Base-by-base conservation (phyloP, 2,888 invertebrate species). In the Formica aserva region DNA sequence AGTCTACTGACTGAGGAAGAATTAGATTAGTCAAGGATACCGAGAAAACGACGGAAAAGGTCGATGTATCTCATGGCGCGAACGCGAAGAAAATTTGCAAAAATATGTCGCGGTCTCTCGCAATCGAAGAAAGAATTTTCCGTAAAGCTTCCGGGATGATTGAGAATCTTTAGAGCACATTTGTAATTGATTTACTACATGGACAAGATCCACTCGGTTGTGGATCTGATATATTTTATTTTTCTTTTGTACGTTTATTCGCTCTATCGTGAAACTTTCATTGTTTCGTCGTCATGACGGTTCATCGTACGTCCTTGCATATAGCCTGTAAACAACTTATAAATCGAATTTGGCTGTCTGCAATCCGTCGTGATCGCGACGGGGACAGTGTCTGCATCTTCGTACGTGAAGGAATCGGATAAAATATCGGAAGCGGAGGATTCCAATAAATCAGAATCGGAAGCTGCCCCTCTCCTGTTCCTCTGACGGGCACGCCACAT, bases 371-470 rank as follows among this genome's bases (percentile, higher is more conserved):
- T 81, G 41, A 45, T 55, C 52, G 66, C 67, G 45, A 78, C 38
- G 26, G 81, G 26, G 81, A 74, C 80, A 76, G 85, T 84, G 86
- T 83, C 83, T 82, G 77, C 71, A 74, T 83, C 32, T 57, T 45
- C 83, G 81, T 91, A 91, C 91, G 90, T 91, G 91, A 87, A 90
- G 87, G 91, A 89, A 91, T 92, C 90, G 91, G 89, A 90, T 91
- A 91, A 90, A 90, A 93, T 93, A 92, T 93, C 92, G 94, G 93
- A 94, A 93, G 92, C 90, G 88, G 86, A 90, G 92, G 92, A 94
- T 94, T 93, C 92, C 93, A 92, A 94, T 94, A 93, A 94, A 94
- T 93, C 93, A 93, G 92, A 93, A 93, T 94, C 94, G 94, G 94
- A 94, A 94, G 93, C 92, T 90, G 85, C 89, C 91, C 91, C 91